Evolutionary conservation across 2,797 vertebrate species (phyloP), one percentile per base, ranked within the genome.

Genomic region (Trichosurus vulpecula): DNA sequence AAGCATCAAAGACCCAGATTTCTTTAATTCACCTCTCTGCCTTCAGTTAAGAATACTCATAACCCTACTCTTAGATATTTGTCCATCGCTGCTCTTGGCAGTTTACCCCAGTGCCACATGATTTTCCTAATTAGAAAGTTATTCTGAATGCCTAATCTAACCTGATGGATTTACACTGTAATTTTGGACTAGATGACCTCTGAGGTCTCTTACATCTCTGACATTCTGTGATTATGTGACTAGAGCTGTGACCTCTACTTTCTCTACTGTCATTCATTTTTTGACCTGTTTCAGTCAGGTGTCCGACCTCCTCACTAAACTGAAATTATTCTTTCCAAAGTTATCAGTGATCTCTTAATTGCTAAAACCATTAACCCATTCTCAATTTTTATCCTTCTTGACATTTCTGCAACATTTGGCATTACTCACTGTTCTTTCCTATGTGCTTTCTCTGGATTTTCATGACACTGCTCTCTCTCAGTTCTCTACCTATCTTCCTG

Each of bases 71-170:
- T 94, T 25, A 30, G 92, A 29, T 81, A 89, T 6, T 91, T 90
- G 58, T 90, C 30, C 92, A 6, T 35, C 66, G 25, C 29, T 47
- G 30, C 6, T 12, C 27, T 91, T 47, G 47, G 81, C 30, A 95
- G 53, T 87, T 87, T 51, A 51, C 16, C 74, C 74, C 31, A 51
- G 41, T 87, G 74, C 74, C 74, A 87, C 74, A 47, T 87, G 74
- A 19, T 25, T 41, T 47, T 81, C n/a, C 51, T 47, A 92, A n/a
- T 61, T 96, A 55, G 55, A 58, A 0, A 93, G 52, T 94, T 95
- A 57, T 74, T 93, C 53, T 13, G 92, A 96, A 95, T 52, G 55
- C 22, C 66, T 94, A 95, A 93, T 54, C 29, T 29, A 91, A 96
- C 93, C 22, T 93, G 25, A 87, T 87, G 41, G 74, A 87, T 87